Conservation (phyloP, 2,888 invertebrate species). For the Acleris sparsana region DNA sequence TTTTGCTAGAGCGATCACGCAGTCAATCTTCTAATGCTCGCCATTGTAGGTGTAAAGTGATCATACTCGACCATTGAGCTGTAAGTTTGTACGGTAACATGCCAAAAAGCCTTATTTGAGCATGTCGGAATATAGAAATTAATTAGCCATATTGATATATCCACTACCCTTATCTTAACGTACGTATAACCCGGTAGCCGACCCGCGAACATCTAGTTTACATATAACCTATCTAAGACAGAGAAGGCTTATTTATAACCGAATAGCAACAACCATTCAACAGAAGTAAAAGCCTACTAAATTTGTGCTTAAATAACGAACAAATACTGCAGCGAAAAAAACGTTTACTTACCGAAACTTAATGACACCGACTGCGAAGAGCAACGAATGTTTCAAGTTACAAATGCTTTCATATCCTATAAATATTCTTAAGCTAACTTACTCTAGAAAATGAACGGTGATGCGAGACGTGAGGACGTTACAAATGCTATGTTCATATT, state of each 20-base stretch:
- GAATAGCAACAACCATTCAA: slow-evolving; percentile 64
- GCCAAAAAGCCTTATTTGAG: neutral
- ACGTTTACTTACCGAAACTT: slow-evolving; percentile 51
- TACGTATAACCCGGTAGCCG: slow-evolving; percentile 39
- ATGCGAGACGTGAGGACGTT: slow-evolving; percentile 24
- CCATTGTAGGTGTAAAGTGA: too few species aligned
- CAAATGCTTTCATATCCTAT: slow-evolving; percentile 61
- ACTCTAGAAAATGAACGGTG: slow-evolving; percentile 65
- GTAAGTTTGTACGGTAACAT: too few species aligned
- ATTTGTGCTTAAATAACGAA: slow-evolving; percentile 63
- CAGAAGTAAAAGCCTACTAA: slow-evolving; percentile 60
- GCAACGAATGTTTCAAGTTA: slow-evolving; percentile 71
- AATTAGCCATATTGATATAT: slow-evolving; percentile 40
- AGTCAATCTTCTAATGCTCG: too few species aligned
- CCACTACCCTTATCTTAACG: slow-evolving; percentile 42
- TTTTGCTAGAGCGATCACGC: too few species aligned
- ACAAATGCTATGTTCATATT: neutral
- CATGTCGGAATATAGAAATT: neutral
- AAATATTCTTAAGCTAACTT: slow-evolving; percentile 66
- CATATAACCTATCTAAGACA: slow-evolving; percentile 77
- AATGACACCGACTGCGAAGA: slow-evolving; percentile 47
- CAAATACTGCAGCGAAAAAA: slow-evolving; percentile 69
- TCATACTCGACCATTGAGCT: too few species aligned
- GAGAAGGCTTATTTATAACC: slow-evolving; percentile 65
- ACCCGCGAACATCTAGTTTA: slow-evolving; percentile 71